These are phyloP conservation scores for Boleophthalmus pectinirostris DNA, from an alignment of 2,113 vertebrate genomes.

Conservation along the genomic window DNA sequence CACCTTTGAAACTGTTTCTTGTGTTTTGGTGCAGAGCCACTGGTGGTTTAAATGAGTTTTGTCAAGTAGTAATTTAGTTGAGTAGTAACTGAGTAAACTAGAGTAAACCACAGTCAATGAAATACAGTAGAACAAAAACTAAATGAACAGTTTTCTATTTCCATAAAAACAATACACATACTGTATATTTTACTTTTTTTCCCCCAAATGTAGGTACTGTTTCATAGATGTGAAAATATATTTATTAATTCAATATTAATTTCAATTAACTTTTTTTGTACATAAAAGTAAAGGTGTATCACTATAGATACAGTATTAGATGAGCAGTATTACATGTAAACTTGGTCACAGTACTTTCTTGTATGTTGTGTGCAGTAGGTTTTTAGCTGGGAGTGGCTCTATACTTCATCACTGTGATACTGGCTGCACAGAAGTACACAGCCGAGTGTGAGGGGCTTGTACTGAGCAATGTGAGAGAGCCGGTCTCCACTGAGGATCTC, in stretches of 20 bases:
- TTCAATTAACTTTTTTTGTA: no score
- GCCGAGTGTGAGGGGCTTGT: constrained; percentile 41
- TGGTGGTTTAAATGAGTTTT: not conserved
- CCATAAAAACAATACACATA: no score
- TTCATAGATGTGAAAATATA: no score
- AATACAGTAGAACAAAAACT: not conserved
- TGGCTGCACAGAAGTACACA: constrained; percentile 70
- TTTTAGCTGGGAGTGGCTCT: constrained; percentile 11
- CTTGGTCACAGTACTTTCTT: not conserved
- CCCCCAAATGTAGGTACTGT: no score
- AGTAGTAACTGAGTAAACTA: no score
- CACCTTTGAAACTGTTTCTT: not conserved
- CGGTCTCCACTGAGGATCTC: not conserved
- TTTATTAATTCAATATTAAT: no score
- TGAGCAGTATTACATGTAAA: not conserved
- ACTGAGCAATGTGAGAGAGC: constrained; percentile 32
- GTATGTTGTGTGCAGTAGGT: not conserved
- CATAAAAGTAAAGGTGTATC: no score
- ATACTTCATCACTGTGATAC: constrained; percentile 57
- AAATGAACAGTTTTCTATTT: not conserved
- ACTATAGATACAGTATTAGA: not conserved
- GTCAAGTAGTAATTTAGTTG: no score
- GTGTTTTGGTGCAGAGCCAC: not conserved
- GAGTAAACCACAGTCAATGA: not conserved
- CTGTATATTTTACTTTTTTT: no score